These are phyloP conservation scores for Eledona agricola DNA, from an alignment of 2,888 invertebrate species.

Conservation along the genomic window DNA sequence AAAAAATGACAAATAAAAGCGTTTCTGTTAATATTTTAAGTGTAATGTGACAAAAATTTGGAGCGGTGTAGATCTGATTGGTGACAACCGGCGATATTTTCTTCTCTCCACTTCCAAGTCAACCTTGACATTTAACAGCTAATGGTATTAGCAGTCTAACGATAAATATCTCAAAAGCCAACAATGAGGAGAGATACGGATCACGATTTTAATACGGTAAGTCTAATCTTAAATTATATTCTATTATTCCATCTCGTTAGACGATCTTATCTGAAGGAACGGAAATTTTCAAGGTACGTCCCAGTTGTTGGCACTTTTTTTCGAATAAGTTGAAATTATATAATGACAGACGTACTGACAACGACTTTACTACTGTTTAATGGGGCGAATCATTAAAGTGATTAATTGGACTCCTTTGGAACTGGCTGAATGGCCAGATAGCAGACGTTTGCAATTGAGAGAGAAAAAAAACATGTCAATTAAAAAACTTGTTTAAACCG, in stretches of 20 bases:
- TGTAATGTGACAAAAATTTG: constrained; percentile 19
- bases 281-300: constrained; percentile 30
- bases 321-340: constrained; percentile 17
- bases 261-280: constrained; percentile 28
- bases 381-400: constrained; percentile 32
- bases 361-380: constrained; percentile 33
- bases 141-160: constrained; percentile 29
- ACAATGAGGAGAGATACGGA: constrained; percentile 28
- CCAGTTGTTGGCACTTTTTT: constrained; percentile 16
- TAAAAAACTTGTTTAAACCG: constrained; percentile 34
- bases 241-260: constrained; percentile 31
- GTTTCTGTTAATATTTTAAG: constrained; percentile 36
- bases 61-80: too few species aligned
- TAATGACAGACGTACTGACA: constrained; percentile 24
- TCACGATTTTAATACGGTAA: constrained; percentile 32
- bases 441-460: constrained; percentile 22
- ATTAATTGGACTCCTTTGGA: constrained; percentile 34
- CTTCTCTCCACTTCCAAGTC: constrained; percentile 19
- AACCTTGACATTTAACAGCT: constrained; percentile 33
- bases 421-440: constrained; percentile 26
- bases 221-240: constrained; percentile 32
- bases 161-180: constrained; percentile 30
- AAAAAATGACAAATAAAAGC: constrained; percentile 36
- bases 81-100: too few species aligned
- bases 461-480: constrained; percentile 32